A percentile compares a stretch with the other conserved stretches of the same genome.
Evolutionary conservation across 1,140 invertebrate genomes (phyloP).

Genomic region (Neodiprion lecontei): DNA sequence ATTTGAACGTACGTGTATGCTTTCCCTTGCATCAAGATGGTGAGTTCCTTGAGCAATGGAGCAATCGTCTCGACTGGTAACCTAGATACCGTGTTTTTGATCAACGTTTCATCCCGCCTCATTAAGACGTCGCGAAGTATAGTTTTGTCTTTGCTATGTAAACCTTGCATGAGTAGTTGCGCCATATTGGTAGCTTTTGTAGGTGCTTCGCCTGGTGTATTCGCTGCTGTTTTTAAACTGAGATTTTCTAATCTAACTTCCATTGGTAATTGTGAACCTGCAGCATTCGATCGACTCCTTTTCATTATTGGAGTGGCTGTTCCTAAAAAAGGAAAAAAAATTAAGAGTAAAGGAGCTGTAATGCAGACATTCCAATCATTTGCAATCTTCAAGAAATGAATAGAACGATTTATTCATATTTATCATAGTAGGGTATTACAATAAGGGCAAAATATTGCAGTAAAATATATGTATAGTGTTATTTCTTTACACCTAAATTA

Average conservation of each 20-base stretch:
- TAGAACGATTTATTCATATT: too few relatives aligned
- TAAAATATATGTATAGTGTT: too few relatives aligned
- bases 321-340: conserved; percentile 32
- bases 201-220: conserved; percentile 56
- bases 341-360: background rate
- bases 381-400: background rate
- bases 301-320: conserved; percentile 43
- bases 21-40: conserved; percentile 67
- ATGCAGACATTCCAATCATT: background rate
- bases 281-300: conserved; percentile 52
- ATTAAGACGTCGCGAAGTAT: conserved; percentile 67
- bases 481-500: too few relatives aligned
- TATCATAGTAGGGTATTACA: too few relatives aligned
- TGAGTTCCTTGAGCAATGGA: conserved; percentile 69
- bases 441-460: too few relatives aligned
- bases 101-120: conserved; percentile 64
- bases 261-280: conserved; percentile 73
- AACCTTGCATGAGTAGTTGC: conserved; percentile 76
- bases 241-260: conserved; percentile 78
- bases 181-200: conserved; percentile 71
- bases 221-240: conserved; percentile 62
- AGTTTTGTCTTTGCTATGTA: conserved; percentile 77
- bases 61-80: conserved; percentile 69
- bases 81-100: conserved; percentile 68
- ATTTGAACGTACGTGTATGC: conserved; percentile 62